Evolutionary conservation across 1,140 invertebrate species (phyloP).

Genomic region (Lepidurus couesii): DNA sequence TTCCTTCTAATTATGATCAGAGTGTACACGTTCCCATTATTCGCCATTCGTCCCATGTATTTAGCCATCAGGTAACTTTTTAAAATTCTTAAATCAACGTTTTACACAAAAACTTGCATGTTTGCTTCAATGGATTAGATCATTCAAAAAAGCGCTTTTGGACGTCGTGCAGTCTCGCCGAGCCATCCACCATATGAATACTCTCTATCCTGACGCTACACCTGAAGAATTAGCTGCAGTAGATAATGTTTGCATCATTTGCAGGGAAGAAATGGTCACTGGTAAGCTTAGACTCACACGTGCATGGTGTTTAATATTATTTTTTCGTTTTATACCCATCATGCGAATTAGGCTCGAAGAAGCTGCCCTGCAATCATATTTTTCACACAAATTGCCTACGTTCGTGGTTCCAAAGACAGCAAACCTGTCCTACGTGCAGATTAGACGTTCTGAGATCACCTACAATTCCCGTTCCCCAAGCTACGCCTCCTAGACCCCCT

Average conservation of each 20-base stretch:
- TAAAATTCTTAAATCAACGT: constrained; percentile 17
- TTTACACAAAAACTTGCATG: background rate
- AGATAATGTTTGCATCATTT: constrained; percentile 99
- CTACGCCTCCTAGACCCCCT: constrained; percentile 44
- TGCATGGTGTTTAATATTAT: background rate
- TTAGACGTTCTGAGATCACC: constrained; percentile 79
- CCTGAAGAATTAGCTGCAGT: constrained; percentile 84
- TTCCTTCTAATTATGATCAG: constrained; percentile 96
- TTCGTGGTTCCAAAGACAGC: constrained; percentile 99
- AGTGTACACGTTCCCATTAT: constrained; percentile 94
- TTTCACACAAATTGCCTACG: constrained; percentile 97
- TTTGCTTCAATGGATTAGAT: constrained; percentile 50
- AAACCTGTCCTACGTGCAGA: constrained; percentile 98
- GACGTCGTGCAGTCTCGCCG: constrained; percentile 95
- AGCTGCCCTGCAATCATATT: constrained; percentile 98
- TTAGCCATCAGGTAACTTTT: constrained; percentile 75
- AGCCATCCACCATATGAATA: constrained; percentile 97
- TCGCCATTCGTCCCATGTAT: constrained; percentile 98
- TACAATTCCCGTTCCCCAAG: constrained; percentile 43
- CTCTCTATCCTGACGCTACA: constrained; percentile 93
- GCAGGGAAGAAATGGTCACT: constrained; percentile 82
- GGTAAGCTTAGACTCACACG: constrained; percentile 44
- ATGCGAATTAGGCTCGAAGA: constrained; percentile 73
- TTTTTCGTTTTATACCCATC: constrained; percentile 39
- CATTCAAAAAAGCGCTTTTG: constrained; percentile 96